These are phyloP conservation scores for Temnothorax nylanderi DNA, from an alignment of 1,140 invertebrate genomes.

Conservation along the genomic window DNA sequence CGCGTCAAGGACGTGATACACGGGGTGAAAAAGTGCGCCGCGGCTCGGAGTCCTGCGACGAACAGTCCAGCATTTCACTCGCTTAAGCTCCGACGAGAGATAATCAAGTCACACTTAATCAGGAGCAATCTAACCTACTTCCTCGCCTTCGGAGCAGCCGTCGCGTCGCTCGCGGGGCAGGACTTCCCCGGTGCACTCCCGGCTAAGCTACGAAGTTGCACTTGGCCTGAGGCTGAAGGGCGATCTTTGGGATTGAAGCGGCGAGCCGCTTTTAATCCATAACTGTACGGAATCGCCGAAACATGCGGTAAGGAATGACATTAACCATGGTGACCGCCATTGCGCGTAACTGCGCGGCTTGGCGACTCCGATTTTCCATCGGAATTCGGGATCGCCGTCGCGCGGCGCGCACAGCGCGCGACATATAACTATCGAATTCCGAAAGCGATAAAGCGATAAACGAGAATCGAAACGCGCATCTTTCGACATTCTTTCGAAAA, in stretches of 20 bases:
- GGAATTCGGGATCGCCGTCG: background rate
- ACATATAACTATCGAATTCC: background rate
- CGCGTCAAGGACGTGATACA: background rate
- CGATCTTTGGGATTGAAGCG: background rate
- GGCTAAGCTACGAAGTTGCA: background rate
- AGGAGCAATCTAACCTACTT: constrained; percentile 16
- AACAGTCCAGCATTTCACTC: background rate
- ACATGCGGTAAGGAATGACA: background rate
- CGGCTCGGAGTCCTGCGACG: background rate
- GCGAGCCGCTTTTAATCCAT: background rate
- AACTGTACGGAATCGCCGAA: background rate
- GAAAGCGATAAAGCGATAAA: background rate
- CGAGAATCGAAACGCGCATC: background rate
- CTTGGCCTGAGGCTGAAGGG: background rate
- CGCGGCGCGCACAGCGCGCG: background rate
- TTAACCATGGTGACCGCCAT: constrained; percentile 11
- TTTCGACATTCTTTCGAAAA: background rate
- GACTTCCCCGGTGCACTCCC: background rate
- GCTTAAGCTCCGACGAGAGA: background rate
- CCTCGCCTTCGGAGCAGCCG: background rate
- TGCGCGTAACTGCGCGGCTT: background rate
- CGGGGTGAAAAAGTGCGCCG: background rate
- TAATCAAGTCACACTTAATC: no score
- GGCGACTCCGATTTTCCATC: background rate
- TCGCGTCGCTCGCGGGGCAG: background rate